Conservation (phyloP, 2,888 invertebrate species). For the Lathronympha strigana region DNA sequence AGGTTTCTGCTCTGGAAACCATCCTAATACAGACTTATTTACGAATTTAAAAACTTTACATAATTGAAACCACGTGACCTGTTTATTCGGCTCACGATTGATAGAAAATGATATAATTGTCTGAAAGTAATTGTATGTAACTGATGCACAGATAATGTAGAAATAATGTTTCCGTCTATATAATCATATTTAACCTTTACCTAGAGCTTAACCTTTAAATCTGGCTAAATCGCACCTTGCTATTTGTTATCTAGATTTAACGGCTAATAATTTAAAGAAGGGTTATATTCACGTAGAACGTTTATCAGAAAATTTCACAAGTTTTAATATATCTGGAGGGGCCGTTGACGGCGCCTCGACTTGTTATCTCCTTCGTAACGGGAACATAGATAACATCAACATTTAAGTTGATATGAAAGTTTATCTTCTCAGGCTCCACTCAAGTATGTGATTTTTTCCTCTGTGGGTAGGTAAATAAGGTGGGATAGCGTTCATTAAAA, state of each 20-base stretch:
- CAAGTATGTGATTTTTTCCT: constrained; percentile 47
- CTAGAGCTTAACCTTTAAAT: constrained; percentile 2
- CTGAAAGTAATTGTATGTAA: no score
- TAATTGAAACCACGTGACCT: no score
- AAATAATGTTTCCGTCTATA: no score
- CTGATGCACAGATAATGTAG: no score
- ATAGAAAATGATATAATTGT: no score
- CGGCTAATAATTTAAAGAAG: neutral
- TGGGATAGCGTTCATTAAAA: constrained; percentile 20
- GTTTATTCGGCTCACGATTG: no score
- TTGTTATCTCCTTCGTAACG: constrained; percentile 75
- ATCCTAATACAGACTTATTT: neutral
- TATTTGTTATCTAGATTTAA: constrained; percentile 14
- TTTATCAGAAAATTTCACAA: constrained; percentile 71
- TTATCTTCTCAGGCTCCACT: constrained; percentile 58
- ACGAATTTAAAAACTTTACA: no score
- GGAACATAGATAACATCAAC: constrained; percentile 70
- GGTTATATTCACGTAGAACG: constrained; percentile 42
- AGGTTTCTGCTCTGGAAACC: neutral
- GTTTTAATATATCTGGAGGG: constrained; percentile 68
- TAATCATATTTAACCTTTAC: neutral
- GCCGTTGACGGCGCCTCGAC: constrained; percentile 58
- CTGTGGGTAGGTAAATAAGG: constrained; percentile 30
- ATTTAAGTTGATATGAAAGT: constrained; percentile 64
- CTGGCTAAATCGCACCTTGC: neutral